phyloP scores from a whole-genome alignment of 2,797 vertebrate species.

The Okamejei kenojei region DNA sequence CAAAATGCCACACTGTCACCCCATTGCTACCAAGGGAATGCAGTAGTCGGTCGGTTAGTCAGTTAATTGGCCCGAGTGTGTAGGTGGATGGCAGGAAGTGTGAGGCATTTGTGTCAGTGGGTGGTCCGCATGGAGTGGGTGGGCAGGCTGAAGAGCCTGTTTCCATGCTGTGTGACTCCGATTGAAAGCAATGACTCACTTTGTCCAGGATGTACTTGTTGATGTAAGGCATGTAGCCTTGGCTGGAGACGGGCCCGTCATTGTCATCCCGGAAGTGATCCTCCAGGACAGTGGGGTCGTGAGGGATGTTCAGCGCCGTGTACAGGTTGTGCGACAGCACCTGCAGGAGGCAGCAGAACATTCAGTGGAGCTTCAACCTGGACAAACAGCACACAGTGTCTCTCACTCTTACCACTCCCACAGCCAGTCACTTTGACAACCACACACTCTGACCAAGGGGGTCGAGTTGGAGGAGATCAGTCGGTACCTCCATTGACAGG shows the following conservation, averaged over 20 bases:
- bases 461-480: too few species aligned
- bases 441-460: too few species aligned
- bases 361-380: background rate
- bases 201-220: slow-evolving; percentile 38
- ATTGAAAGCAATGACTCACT: slow-evolving; percentile 8
- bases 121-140: too few species aligned
- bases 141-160: too few species aligned
- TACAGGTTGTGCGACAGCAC: slow-evolving; percentile 39
- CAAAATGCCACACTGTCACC: too few species aligned
- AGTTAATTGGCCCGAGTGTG: too few species aligned
- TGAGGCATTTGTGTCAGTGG: too few species aligned
- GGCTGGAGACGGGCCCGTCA: slow-evolving; percentile 35
- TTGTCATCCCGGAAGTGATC: slow-evolving; percentile 38
- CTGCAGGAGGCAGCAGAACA: background rate
- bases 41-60: too few species aligned
- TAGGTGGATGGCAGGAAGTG: too few species aligned
- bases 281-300: slow-evolving; percentile 28
- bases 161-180: too few species aligned
- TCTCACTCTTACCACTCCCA: background rate
- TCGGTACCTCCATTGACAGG: too few species aligned
- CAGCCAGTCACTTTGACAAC: background rate
- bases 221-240: slow-evolving; percentile 39
- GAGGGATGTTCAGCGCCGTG: slow-evolving; percentile 37
- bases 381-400: background rate
- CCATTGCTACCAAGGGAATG: too few species aligned